Percentiles rank a stretch among this genome's conserved stretches.
Evolutionary conservation across 2,888 invertebrate genomes (phyloP).

Genomic region (Metacarcinus magister): DNA sequence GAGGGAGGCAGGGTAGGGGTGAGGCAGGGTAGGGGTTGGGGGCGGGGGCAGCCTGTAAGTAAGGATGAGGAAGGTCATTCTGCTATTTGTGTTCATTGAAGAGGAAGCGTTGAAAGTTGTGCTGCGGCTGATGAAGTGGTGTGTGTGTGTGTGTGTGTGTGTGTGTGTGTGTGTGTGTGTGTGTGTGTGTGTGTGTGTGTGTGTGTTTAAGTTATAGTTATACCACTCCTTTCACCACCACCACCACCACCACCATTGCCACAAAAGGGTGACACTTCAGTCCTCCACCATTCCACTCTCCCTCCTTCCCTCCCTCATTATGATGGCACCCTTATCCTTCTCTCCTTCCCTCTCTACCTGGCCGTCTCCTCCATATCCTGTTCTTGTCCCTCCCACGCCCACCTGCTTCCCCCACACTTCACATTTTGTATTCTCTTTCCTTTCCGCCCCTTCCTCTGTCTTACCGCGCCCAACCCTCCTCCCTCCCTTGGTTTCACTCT

Average conservation of each 20-base stretch:
- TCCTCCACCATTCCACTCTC: not conserved
- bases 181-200: not conserved
- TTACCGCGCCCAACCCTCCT: not conserved
- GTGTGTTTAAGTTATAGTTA: not conserved
- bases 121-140: not conserved
- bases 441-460: slow-evolving; percentile 19
- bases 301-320: not conserved
- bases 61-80: not conserved
- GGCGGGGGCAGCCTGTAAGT: not conserved
- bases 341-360: not conserved
- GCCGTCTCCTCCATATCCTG: not conserved
- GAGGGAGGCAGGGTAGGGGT: not conserved
- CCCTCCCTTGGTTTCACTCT: not conserved
- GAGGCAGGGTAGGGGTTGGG: not conserved
- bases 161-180: not conserved
- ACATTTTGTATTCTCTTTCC: not conserved
- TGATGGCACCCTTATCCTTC: not conserved
- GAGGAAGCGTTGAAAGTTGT: not conserved
- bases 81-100: not conserved
- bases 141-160: not conserved
- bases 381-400: not conserved
- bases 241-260: not conserved
- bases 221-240: not conserved
- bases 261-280: too few species aligned
- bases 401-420: not conserved